Percentiles rank a stretch among this genome's conserved stretches.
Conservation (phyloP, 2,113 vertebrate genomes). For the Lophius piscatorius region DNA sequence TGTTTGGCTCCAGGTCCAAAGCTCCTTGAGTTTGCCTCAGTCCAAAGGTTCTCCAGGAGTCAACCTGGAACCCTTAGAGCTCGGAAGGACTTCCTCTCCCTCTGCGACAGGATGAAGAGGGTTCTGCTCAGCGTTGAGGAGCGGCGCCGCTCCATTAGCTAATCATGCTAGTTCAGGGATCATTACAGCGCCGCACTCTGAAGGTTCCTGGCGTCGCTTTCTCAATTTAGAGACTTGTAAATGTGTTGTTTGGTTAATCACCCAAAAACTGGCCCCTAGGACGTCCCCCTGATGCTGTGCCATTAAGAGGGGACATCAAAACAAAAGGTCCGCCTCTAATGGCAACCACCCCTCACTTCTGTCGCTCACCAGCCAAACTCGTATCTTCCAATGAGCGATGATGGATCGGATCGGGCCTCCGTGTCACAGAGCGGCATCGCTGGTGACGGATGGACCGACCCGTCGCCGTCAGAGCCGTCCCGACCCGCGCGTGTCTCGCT, state of each 20-base stretch:
- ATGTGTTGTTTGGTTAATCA: conserved; percentile 84
- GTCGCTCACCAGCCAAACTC: conserved; percentile 69
- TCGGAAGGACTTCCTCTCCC: conserved; percentile 17
- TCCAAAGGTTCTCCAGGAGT: no score
- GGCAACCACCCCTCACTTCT: conserved; percentile 77
- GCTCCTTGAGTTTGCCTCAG: no score
- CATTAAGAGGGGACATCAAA: conserved; percentile 80
- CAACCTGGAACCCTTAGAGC: no score
- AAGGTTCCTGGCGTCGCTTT: conserved; percentile 74
- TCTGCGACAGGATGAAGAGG: conserved; percentile 7
- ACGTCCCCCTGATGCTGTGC: conserved; percentile 76
- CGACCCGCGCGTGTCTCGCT: conserved; percentile 51
- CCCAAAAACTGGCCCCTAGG: conserved; percentile 77
- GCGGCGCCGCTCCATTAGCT: conserved; percentile 52
- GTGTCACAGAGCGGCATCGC: conserved; percentile 67
- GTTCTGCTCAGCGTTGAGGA: conserved; percentile 17
- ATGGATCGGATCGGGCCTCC: conserved; percentile 66
- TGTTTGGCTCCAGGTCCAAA: no score
- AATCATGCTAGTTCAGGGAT: conserved; percentile 65
- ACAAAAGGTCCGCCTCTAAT: conserved; percentile 81
- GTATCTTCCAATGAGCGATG: conserved; percentile 77
- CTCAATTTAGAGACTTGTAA: conserved; percentile 83
- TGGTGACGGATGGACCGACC: conserved; percentile 58
- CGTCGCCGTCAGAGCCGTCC: conserved; percentile 18
- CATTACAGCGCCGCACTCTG: conserved; percentile 68